Conservation (phyloP, 1,140 invertebrate species). For the Eciton burchellii region DNA sequence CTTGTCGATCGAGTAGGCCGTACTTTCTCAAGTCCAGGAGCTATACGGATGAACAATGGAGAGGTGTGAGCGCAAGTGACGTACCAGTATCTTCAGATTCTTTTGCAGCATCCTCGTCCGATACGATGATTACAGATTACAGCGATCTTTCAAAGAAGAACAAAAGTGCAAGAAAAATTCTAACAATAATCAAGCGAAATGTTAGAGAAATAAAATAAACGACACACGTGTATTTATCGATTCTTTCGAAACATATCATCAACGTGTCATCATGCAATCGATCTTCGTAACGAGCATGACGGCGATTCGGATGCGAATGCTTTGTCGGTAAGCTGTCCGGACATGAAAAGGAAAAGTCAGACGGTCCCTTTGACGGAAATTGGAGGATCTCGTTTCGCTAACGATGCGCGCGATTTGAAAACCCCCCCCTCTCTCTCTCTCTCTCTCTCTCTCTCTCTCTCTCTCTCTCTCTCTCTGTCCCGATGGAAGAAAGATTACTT, state of each 20-base stretch:
- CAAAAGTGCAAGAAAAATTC: neutral
- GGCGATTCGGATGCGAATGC: neutral
- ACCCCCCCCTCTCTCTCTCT: too few relatives aligned
- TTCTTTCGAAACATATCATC: neutral
- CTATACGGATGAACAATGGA: neutral
- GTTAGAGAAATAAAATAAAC: neutral
- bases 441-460: too few relatives aligned
- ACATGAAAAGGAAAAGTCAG: conserved; percentile 26
- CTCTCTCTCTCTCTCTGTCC: too few relatives aligned
- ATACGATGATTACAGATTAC: neutral
- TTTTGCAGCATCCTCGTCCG: neutral
- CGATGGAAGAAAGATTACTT: conserved; percentile 48
- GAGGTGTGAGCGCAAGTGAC: neutral
- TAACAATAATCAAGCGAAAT: neutral
- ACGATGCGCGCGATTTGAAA: conserved; percentile 62
- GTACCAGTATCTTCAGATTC: neutral
- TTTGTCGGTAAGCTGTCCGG: neutral
- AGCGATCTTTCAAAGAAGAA: neutral
- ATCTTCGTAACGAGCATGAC: conserved; percentile 18
- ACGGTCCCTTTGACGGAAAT: conserved; percentile 37
- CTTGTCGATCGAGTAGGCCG: conserved; percentile 23
- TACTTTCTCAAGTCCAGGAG: conserved; percentile 16
- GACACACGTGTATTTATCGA: neutral
- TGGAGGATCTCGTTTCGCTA: conserved; percentile 62
- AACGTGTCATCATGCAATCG: too few relatives aligned